Base-by-base conservation (phyloP, 2,888 invertebrate species). In the Meloe dianella region DNA sequence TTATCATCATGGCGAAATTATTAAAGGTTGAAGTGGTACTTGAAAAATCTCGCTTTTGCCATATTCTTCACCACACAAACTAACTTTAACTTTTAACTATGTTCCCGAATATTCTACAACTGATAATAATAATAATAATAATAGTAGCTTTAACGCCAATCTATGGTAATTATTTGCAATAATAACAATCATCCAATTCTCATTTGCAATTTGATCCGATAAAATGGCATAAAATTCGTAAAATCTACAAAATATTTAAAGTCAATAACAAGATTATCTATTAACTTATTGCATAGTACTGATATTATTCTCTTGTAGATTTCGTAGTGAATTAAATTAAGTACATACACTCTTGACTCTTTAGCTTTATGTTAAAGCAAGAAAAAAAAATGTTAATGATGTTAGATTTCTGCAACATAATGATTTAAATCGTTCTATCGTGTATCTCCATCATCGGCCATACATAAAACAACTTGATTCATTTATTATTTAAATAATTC, bases 31-130 rank as follows among this genome's bases (percentile, higher is more conserved):
- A 41, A 41, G 41, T 41, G 17, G 7, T 17, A 5, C 41, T 41
- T 41, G 41, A 41, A 41, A 41, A 41, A 41, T 41, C 41, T 17
- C 41, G 41, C 41, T 41, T 41, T 41, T 41, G n/a, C 41, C 41
- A 41, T 41, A 41, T 41, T 41, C 41, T 41, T 17, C n/a, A 41
- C n/a, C 2, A n/a, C 17, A 32, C 32, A 32, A 8, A 32, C 32
- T 32, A 32, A 32, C 10, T 17, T 41, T 41, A 41, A 41, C 41
- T n/a, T 41, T 41, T 41, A 41, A 17, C 17, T 41, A 35, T 14
- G 14, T 17, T 41, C 17, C 2, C n/a, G 8, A 41, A 41, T 41
- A 41, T n/a, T 6, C 41, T n/a, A 41, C 41, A 4, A 41, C 3
- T 17, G 7, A 17, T 9, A 1, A 9, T 32, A 10, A 32, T 17